Base-by-base conservation (phyloP, 2,113 vertebrate species). In the Sceloporus tristichus region DNA sequence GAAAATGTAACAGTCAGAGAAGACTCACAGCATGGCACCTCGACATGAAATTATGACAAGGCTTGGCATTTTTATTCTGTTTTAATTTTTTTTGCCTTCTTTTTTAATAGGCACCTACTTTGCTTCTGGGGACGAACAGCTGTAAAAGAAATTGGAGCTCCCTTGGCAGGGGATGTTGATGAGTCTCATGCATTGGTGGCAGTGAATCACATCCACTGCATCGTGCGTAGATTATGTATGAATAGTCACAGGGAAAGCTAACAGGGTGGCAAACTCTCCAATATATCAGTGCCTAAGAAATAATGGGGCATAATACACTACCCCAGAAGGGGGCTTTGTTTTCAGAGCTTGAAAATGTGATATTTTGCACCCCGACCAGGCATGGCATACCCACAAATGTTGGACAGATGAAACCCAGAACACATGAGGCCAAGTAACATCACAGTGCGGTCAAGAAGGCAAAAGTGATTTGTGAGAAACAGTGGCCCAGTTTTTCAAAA, bases 11-110 rank as follows among this genome's bases (percentile, higher is more conserved):
- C 71, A 5, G 4, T 56, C 65, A 40, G 77, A 70, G 38, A 75
- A 21, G 14, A 34, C 25, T 10, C 1, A 40, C 4, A 0, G 3
- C 54, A 3, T 2, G 5, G 16, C 7, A 8, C 16, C 0, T 23
- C 27, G 11, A n/a, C 84, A 42, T 83, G 68, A 76, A 0, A 42
- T 3, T 13, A 38, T 19, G 62, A 62, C 0, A 8, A 80, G 56
- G 18, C 3, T 59, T 79, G 8, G 5, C 5, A 29, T 23, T 1
- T 70, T 70, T 27, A 25, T 27, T 27, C 68, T 11, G 14, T 5
- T 14, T 23, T 53, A 65, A 14, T 3, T 65, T 65, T 19, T 19
- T 34, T 34, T 34, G 34, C 34, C 14, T 14, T 8, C 14, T 42
- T 54, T 21, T 18, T 11, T 38, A n/a, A 53, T 9, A 68, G 42